These are phyloP conservation scores for Caenorhabditis latens DNA, from an alignment of 1,140 invertebrate genomes.

Conservation along the genomic window DNA sequence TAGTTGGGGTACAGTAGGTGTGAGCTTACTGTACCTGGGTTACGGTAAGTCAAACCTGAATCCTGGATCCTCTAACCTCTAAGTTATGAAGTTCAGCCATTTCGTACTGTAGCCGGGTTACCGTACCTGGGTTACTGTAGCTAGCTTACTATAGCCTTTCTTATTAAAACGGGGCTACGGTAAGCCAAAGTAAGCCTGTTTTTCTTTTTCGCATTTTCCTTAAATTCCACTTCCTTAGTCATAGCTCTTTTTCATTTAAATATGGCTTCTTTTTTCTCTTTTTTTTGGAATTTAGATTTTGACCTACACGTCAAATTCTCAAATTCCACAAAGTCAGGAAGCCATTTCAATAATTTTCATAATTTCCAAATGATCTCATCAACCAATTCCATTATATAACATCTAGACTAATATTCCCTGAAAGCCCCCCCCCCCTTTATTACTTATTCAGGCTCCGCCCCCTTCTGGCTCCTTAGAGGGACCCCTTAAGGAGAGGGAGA, in stretches of 20 bases:
- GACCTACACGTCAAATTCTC: neutral
- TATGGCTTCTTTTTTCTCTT: neutral
- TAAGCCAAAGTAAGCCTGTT: too few species aligned
- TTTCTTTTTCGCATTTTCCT: neutral
- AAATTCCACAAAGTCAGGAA: neutral
- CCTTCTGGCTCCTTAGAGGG: neutral
- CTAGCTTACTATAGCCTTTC: neutral
- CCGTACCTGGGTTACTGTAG: neutral
- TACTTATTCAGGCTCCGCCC: neutral
- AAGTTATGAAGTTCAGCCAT: too few species aligned
- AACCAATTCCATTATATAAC: too few species aligned
- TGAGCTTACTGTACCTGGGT: too few species aligned
- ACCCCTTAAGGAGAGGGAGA: neutral
- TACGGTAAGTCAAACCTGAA: too few species aligned
- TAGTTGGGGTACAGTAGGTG: too few species aligned
- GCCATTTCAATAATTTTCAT: neutral
- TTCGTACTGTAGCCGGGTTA: too few species aligned
- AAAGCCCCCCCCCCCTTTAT: too few species aligned
- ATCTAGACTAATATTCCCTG: too few species aligned
- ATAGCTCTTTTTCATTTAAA: neutral
- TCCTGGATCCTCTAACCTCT: too few species aligned
- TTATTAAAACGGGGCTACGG: too few species aligned
- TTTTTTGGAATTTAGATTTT: neutral
- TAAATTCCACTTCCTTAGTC: slow-evolving; percentile 1
- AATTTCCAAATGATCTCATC: too few species aligned